phyloP scores from a whole-genome alignment of 2,113 vertebrate species.

The Oenanthe oenanthe region DNA sequence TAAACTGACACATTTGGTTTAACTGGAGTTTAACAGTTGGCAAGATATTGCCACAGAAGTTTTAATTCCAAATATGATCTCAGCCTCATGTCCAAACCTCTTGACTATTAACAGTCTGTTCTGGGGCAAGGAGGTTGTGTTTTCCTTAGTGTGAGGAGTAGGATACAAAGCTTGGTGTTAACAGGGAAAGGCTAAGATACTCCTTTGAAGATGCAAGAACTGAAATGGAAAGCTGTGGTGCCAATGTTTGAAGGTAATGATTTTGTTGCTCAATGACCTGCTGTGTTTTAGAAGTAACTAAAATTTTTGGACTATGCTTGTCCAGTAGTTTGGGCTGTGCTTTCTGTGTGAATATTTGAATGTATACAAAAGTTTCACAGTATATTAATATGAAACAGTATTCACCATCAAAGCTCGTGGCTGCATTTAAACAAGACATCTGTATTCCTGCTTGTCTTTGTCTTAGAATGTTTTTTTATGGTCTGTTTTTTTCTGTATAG shows the following conservation, averaged over 20 bases:
- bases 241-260: background rate
- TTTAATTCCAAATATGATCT: background rate
- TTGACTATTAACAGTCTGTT: background rate
- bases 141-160: background rate
- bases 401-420: background rate
- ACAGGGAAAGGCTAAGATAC: background rate
- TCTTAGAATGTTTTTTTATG: background rate
- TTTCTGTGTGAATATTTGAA: background rate
- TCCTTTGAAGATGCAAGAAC: background rate
- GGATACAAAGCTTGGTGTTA: background rate
- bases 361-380: background rate
- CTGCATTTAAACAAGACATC: background rate
- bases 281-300: background rate
- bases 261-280: background rate
- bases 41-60: background rate
- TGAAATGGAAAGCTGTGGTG: background rate
- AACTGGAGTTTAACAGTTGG: background rate
- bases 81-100: background rate
- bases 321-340: background rate
- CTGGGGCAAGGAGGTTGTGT: background rate
- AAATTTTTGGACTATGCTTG: background rate
- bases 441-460: background rate
- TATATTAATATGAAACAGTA: background rate
- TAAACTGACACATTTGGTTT: background rate
- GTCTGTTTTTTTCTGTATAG: background rate